These are phyloP conservation scores for Xylota segnis DNA, from an alignment of 2,888 invertebrate species.

Conservation along the genomic window DNA sequence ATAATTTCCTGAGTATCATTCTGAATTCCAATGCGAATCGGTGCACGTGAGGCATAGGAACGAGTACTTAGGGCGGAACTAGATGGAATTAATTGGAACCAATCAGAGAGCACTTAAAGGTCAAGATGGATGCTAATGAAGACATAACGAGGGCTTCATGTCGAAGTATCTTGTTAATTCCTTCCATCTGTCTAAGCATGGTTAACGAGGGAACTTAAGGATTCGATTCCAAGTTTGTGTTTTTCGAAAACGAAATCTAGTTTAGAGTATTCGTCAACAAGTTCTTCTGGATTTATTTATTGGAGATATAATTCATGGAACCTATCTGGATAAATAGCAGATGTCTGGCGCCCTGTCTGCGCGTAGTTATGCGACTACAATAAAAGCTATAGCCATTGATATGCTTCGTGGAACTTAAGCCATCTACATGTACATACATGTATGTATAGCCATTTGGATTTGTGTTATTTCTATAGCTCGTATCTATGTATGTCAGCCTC, in stretches of 20 bases:
- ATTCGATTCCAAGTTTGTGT: no score
- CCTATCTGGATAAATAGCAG: not conserved
- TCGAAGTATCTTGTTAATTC: not conserved
- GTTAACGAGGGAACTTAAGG: not conserved
- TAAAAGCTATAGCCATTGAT: not conserved
- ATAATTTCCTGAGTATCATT: not conserved
- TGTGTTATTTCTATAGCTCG: not conserved
- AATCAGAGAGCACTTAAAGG: not conserved
- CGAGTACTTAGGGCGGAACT: not conserved
- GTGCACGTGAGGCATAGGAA: not conserved
- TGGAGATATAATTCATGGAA: not conserved
- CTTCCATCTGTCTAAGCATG: not conserved
- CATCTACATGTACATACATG: not conserved
- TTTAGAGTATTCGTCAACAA: not conserved
- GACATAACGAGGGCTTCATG: not conserved
- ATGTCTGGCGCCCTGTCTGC: constrained; percentile 20
- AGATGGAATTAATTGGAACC: not conserved
- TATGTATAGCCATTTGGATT: not conserved
- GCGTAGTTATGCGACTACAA: not conserved
- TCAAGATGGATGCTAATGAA: not conserved
- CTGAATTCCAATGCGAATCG: not conserved
- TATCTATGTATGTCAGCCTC: not conserved
- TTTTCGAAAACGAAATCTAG: not conserved
- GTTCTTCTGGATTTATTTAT: not conserved
- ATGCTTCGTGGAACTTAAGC: not conserved